A percentile compares a stretch with the other conserved stretches of the same genome.
These are phyloP conservation scores for Muscidifurax raptorellus DNA, from an alignment of 1,140 invertebrate genomes.

Conservation along the genomic window DNA sequence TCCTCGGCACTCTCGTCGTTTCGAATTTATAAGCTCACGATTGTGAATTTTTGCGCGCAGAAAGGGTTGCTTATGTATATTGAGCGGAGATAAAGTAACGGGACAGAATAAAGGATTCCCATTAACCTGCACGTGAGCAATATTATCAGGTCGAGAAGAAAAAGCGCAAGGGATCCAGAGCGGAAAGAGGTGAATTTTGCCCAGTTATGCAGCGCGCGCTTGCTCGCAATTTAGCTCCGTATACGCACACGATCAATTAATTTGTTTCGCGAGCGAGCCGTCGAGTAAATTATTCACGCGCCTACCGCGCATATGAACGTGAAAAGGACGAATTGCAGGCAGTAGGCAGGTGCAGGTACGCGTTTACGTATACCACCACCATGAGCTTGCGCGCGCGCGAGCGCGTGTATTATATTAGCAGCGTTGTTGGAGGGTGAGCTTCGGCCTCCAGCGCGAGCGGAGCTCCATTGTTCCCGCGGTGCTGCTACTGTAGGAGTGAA, in stretches of 20 bases:
- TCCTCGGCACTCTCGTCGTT: too few species aligned
- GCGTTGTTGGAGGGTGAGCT: background rate
- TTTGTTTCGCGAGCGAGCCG: conserved; percentile 28
- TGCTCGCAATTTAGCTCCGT: background rate
- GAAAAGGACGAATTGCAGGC: conserved; percentile 30
- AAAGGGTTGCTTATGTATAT: too few species aligned
- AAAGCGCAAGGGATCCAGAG: background rate
- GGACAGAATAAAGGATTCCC: too few species aligned
- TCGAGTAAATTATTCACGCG: conserved; percentile 37
- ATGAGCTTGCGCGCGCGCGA: background rate
- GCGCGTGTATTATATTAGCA: conserved; percentile 36
- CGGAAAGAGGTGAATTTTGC: conserved; percentile 1
- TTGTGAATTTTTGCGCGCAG: too few species aligned
- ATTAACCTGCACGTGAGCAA: too few species aligned
- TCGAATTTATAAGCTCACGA: too few species aligned
- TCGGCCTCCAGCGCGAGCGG: background rate
- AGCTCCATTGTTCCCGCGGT: conserved; percentile 17
- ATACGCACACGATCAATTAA: conserved; percentile 33
- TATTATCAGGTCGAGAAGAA: background rate
- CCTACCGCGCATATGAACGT: background rate
- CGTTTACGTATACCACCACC: background rate
- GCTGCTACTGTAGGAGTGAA: background rate
- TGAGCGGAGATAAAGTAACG: too few species aligned
- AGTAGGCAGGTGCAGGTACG: background rate
- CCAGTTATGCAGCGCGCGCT: background rate